These are phyloP conservation scores for Promerops cafer DNA, from an alignment of 2,113 vertebrate genomes.

Conservation along the genomic window DNA sequence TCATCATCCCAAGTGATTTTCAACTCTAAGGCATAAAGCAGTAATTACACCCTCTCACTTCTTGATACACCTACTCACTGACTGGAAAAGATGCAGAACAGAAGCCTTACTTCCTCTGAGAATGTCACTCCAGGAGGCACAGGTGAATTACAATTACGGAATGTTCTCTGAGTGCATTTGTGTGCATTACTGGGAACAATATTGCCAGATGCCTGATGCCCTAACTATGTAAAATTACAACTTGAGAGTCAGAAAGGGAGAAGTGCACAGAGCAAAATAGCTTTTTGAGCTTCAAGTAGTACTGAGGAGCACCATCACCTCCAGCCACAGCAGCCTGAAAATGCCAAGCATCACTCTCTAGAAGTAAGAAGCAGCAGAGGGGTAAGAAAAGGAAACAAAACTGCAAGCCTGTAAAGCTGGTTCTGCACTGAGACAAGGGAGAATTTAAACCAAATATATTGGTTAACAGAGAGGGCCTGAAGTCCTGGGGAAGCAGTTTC, in stretches of 20 bases:
- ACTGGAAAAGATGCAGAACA: background rate
- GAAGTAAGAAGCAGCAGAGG: background rate
- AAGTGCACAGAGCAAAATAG: background rate
- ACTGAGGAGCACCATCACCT: background rate
- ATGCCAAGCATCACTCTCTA: background rate
- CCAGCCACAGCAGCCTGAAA: background rate
- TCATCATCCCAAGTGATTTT: constrained; percentile 12
- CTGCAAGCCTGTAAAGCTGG: background rate
- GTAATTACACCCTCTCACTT: constrained; percentile 16
- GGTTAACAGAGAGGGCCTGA: background rate
- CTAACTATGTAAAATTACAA: background rate
- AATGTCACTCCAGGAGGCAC: background rate
- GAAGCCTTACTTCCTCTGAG: background rate
- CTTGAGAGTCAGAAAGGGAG: background rate
- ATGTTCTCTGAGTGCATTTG: background rate
- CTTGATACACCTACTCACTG: background rate
- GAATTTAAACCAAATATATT: background rate
- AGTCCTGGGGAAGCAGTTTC: background rate
- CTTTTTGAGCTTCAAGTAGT: background rate
- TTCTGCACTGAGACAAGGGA: background rate
- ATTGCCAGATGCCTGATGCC: background rate
- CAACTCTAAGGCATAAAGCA: background rate
- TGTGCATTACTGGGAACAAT: background rate
- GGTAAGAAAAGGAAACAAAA: background rate
- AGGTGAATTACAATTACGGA: background rate